phyloP scores from a whole-genome alignment of 2,888 invertebrate genomes.

The Noctuana brunneofusca region DNA sequence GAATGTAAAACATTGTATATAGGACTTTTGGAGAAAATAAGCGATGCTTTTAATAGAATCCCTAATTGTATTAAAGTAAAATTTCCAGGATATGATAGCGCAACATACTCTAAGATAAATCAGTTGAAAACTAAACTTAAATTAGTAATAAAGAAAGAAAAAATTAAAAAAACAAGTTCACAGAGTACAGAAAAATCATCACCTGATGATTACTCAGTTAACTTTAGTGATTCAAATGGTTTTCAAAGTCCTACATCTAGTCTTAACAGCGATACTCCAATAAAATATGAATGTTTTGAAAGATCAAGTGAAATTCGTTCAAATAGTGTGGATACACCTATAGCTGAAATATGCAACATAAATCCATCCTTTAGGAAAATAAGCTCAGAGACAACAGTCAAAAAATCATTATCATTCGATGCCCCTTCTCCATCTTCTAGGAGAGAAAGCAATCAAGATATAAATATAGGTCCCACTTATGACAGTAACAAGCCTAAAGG shows the following conservation, averaged over 20 bases:
- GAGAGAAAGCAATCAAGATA: neutral
- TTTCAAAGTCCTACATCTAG: neutral
- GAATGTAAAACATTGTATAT: constrained; percentile 80
- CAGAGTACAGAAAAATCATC: constrained; percentile 54
- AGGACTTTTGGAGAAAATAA: constrained; percentile 85
- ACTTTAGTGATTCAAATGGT: constrained; percentile 43
- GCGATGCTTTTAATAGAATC: constrained; percentile 84
- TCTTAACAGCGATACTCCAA: neutral
- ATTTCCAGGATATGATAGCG: constrained; percentile 83
- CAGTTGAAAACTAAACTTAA: constrained; percentile 83
- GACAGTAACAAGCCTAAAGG: constrained; percentile 61
- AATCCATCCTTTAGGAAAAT: neutral
- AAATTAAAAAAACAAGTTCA: constrained; percentile 36
- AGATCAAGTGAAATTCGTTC: neutral
- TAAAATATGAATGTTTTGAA: neutral
- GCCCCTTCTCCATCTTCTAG: constrained; percentile 29
- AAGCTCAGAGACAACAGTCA: constrained; percentile 47
- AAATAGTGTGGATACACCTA: neutral
- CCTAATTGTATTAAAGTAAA: constrained; percentile 83
- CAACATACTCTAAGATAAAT: constrained; percentile 82
- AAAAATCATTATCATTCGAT: constrained; percentile 61
- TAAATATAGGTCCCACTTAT: constrained; percentile 27
- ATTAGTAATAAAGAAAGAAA: constrained; percentile 59
- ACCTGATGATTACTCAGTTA: constrained; percentile 56
- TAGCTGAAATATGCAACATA: neutral